phyloP scores from a whole-genome alignment of 2,888 invertebrate species.

The Gastracanthus pulcherrimus region DNA sequence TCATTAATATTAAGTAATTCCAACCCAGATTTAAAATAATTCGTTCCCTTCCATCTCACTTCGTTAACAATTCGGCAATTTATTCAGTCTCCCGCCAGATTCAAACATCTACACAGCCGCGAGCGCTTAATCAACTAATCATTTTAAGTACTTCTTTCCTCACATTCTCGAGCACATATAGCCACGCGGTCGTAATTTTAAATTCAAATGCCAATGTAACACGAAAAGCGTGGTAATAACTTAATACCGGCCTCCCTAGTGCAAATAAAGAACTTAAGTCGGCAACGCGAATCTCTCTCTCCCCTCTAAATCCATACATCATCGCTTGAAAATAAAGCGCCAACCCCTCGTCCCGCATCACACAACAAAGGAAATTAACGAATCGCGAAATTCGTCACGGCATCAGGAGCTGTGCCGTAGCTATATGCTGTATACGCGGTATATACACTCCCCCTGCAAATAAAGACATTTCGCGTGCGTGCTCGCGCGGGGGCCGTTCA shows the following conservation, averaged over 20 bases:
- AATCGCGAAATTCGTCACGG: slow-evolving; percentile 49
- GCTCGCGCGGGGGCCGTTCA: slow-evolving; percentile 16
- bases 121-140: not conserved
- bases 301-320: not conserved
- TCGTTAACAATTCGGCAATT: not conserved
- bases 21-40: not conserved
- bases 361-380: slow-evolving; percentile 45
- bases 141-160: not conserved
- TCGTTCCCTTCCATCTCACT: not conserved
- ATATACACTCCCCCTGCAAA: not conserved
- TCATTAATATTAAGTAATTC: not conserved
- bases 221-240: not conserved
- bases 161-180: not conserved
- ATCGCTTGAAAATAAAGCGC: not conserved
- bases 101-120: not conserved
- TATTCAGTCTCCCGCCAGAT: not conserved
- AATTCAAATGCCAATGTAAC: slow-evolving; percentile 7
- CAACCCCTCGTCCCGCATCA: not conserved
- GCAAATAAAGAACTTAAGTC: not conserved
- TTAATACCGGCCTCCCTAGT: not conserved
- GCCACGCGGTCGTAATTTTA: not conserved
- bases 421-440: no score
- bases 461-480: slow-evolving; percentile 49
- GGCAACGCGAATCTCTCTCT: not conserved
- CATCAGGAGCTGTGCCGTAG: no score